Percentiles rank a stretch among this genome's conserved stretches.
Evolutionary conservation across 1,140 invertebrate species (phyloP).

Genomic region (Pachypeltis micranthus): DNA sequence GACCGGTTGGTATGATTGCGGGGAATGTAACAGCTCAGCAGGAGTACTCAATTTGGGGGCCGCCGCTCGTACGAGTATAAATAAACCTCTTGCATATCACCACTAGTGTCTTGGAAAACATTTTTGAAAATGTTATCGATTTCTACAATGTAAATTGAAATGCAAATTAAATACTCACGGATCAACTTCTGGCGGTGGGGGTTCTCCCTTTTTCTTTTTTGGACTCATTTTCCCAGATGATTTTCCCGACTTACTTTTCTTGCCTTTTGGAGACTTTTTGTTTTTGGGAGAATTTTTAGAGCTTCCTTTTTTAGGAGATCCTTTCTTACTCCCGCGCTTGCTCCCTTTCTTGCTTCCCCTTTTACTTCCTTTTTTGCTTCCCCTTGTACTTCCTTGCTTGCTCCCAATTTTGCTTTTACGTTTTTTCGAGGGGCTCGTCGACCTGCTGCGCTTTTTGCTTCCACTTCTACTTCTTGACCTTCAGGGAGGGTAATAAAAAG

Average conservation of each 20-base stretch:
- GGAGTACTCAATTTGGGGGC: too few relatives aligned
- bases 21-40: too few relatives aligned
- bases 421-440: background rate
- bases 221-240: background rate
- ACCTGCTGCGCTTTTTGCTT: background rate
- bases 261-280: background rate
- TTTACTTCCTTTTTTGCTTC: background rate
- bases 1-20: too few relatives aligned
- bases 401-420: background rate
- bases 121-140: too few relatives aligned
- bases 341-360: background rate
- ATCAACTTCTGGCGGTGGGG: background rate
- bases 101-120: too few relatives aligned
- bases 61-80: too few relatives aligned
- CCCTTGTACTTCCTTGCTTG: background rate
- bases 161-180: background rate
- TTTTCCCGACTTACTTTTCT: background rate
- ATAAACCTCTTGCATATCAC: too few relatives aligned
- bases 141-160: too few relatives aligned
- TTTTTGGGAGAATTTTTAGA: background rate
- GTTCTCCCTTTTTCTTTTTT: background rate
- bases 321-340: background rate
- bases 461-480: too few relatives aligned
- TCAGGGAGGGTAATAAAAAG: too few relatives aligned
- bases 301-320: background rate